Percentiles rank a stretch among this genome's conserved stretches.
Conservation (phyloP, 2,113 vertebrate species). For the Apus apus region DNA sequence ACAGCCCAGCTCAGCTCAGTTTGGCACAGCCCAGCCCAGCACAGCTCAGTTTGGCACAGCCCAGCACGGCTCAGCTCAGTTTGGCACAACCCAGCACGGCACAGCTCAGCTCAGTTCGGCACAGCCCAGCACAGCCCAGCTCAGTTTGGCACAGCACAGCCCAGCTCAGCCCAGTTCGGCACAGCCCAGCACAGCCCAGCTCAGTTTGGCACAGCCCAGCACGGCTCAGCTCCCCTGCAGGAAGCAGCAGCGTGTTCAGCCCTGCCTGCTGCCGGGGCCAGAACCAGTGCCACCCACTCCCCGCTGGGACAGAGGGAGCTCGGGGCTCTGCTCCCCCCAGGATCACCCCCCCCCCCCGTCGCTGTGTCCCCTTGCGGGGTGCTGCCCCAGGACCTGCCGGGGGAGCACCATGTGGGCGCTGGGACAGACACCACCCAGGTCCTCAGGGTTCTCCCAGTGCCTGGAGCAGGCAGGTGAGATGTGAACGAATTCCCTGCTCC, state of each 20-base stretch:
- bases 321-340: fast-evolving
- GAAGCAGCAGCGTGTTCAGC: neutral
- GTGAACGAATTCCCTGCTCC: neutral
- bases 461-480: neutral
- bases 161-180: neutral
- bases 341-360: fast-evolving
- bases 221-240: neutral
- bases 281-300: neutral
- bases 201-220: neutral
- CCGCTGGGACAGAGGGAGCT: neutral
- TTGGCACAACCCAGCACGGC: neutral
- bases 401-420: fast-evolving
- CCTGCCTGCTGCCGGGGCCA: neutral
- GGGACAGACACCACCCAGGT: fast-evolving
- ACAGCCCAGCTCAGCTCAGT: neutral
- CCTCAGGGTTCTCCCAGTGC: neutral
- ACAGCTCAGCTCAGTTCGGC: neutral
- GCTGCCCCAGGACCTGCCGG: neutral
- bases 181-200: neutral
- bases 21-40: too few species aligned
- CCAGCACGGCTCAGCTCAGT: neutral
- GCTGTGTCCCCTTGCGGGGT: fast-evolving
- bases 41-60: too few species aligned
- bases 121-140: too few species aligned
- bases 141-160: neutral